Percentiles rank a stretch among this genome's conserved stretches.
Conservation (phyloP, 2,888 invertebrate species). For the Chymomyza caudatula region DNA sequence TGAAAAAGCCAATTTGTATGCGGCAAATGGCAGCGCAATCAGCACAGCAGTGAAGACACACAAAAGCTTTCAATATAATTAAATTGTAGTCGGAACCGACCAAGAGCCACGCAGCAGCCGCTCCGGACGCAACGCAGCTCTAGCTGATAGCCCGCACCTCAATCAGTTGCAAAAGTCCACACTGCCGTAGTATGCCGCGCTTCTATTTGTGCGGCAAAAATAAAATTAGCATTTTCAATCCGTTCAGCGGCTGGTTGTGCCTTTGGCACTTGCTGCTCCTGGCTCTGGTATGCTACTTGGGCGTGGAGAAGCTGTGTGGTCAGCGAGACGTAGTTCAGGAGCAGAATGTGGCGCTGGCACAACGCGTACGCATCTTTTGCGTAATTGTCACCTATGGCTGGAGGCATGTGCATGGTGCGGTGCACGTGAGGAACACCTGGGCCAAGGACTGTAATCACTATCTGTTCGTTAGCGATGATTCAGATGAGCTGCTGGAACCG, state of each 20-base stretch:
- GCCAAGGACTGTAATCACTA: conserved; percentile 91
- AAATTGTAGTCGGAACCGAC: conserved; percentile 46
- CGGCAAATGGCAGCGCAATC: conserved; percentile 30
- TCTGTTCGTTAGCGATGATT: conserved; percentile 88
- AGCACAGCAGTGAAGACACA: conserved; percentile 37
- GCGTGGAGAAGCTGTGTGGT: neutral
- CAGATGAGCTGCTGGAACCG: conserved; percentile 86
- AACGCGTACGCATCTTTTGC: conserved; percentile 88
- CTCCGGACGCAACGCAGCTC: conserved; percentile 5
- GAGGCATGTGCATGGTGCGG: conserved; percentile 79
- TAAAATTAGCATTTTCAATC: conserved; percentile 52
- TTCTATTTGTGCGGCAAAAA: conserved; percentile 39
- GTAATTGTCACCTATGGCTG: conserved; percentile 91
- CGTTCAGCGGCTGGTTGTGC: conserved; percentile 25
- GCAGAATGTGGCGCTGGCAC: neutral
- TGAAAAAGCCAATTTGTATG: conserved; percentile 69
- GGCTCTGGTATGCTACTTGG: conserved; percentile 25
- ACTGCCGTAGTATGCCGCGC: conserved; percentile 41
- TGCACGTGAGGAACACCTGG: conserved; percentile 95
- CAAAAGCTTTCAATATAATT: conserved; percentile 70
- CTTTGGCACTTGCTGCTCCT: conserved; percentile 29
- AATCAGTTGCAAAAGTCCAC: conserved; percentile 41
- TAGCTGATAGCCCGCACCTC: conserved; percentile 14
- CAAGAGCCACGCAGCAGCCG: conserved; percentile 9
- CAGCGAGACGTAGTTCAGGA: too few species aligned